Evolutionary conservation across 2,888 invertebrate genomes (phyloP).

Genomic region (Perizoma flavofasciatum): DNA sequence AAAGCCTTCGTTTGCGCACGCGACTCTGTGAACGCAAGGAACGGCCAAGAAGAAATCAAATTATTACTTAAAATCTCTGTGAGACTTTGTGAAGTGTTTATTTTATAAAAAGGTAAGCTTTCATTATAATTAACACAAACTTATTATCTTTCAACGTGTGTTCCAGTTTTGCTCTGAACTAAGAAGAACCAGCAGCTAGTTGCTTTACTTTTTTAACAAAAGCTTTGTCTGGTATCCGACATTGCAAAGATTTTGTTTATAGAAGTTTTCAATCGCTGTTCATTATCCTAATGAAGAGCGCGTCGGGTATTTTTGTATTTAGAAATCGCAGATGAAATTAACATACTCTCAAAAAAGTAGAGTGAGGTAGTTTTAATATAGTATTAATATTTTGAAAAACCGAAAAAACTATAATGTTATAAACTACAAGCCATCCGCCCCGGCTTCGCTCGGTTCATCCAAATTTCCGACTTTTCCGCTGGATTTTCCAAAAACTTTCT

Average conservation of each 20-base stretch:
- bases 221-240: constrained; percentile 6
- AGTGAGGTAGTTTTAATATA: too few relatives aligned
- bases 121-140: not conserved
- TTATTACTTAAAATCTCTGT: constrained; percentile 2
- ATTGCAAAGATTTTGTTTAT: not conserved
- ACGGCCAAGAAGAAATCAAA: constrained; percentile 4
- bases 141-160: not conserved
- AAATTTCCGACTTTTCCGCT: too few relatives aligned
- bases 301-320: too few relatives aligned
- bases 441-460: too few relatives aligned
- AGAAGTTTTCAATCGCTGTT: too few relatives aligned
- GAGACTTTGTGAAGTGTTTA: constrained; percentile 16
- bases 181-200: constrained; percentile 1
- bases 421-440: too few relatives aligned
- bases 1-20: constrained; percentile 41
- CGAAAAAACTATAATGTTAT: too few relatives aligned
- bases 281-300: too few relatives aligned
- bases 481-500: too few relatives aligned
- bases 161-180: not conserved
- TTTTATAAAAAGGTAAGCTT: constrained; percentile 18
- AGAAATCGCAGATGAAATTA: too few relatives aligned
- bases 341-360: too few relatives aligned
- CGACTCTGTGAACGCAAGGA: constrained; percentile 23
- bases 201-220: constrained; percentile 11
- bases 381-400: too few relatives aligned